Conservation (phyloP, 2,888 invertebrate genomes). For the Diabrotica balteata region DNA sequence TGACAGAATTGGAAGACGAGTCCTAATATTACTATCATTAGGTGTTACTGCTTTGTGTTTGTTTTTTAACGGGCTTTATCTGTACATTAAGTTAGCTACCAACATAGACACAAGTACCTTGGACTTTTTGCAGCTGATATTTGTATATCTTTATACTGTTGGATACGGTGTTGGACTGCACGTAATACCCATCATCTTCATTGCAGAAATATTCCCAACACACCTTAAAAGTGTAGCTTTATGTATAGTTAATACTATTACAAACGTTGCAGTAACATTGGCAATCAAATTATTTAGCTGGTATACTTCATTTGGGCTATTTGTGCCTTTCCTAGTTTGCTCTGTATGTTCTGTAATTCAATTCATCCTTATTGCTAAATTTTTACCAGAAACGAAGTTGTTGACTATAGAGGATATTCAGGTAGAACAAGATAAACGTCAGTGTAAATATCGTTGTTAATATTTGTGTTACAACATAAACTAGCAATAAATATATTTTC, state of each 20-base stretch:
- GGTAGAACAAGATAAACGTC: background rate
- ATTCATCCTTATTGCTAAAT: constrained; percentile 8
- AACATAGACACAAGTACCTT: constrained; percentile 11
- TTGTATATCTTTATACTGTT: constrained; percentile 16
- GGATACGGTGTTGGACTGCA: constrained; percentile 22
- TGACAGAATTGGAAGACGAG: constrained; percentile 64
- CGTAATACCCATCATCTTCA: constrained; percentile 11
- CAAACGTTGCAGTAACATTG: constrained; percentile 11
- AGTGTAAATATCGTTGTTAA: too few species aligned
- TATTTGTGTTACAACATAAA: too few species aligned
- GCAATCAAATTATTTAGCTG: constrained; percentile 21
- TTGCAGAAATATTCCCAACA: constrained; percentile 23
- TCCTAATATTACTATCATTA: constrained; percentile 49
- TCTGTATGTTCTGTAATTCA: constrained; percentile 9
- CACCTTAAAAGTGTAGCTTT: constrained; percentile 23
- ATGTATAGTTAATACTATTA: constrained; percentile 17
- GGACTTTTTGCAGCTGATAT: constrained; percentile 20
- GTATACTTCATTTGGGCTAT: constrained; percentile 15
- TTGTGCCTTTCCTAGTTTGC: constrained; percentile 25
- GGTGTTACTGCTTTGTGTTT: constrained; percentile 11
- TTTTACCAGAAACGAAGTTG: constrained; percentile 24
- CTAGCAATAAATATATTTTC: too few species aligned
- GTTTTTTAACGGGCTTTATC: constrained; percentile 17
- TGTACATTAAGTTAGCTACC: constrained; percentile 12
- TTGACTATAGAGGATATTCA: constrained; percentile 27